Evolutionary conservation across 2,888 invertebrate genomes (phyloP), one percentile per base, ranked within the genome.

Genomic region (Lamellibrachia columna): DNA sequence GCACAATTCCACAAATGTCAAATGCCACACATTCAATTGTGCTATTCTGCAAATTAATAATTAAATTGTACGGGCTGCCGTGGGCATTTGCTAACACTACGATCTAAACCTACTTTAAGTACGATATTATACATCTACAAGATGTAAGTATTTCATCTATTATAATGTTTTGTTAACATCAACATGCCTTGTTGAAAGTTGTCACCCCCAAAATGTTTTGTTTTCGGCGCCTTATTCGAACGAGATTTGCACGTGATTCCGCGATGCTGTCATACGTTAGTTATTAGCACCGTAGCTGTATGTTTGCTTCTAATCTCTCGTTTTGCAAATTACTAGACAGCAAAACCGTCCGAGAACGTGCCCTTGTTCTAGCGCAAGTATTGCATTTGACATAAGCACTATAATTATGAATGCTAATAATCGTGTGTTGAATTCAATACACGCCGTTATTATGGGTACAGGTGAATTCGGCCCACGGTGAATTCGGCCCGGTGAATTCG

Each of bases 191-290:
- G 2, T 75, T 75, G 4, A n/a, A 75, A 75, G 75, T 2, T 75
- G 75, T 75, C 75, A 75, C n/a, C 22, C 22, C 75, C 75, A 75
- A 75, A 75, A 22, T 75, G n/a, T 75, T 75, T 75, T 22, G 75
- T 75, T 75, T 75, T 75, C 75, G 75, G 75, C 75, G 75, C 75
- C 75, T 75, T 75, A 75, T 75, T 75, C 22, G n/a, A 75, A 75
- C 75, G 75, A 75, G 75, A 75, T 75, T 75, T n/a, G 3, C 75
- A 75, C 75, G 75, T 75, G 75, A 75, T 75, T 75, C 75, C 75
- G 75, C 75, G 75, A 75, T 75, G 75, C n/a, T 75, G 22, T 75
- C n/a, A 75, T 75, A 75, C 1, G 22, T 22, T 75, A 15, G 22
- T 1, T 75, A 75, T 22, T 75, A 6, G 15, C n/a, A 75, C 75